These are phyloP conservation scores for Acleris sparsana DNA, from an alignment of 2,888 invertebrate species.

Conservation along the genomic window DNA sequence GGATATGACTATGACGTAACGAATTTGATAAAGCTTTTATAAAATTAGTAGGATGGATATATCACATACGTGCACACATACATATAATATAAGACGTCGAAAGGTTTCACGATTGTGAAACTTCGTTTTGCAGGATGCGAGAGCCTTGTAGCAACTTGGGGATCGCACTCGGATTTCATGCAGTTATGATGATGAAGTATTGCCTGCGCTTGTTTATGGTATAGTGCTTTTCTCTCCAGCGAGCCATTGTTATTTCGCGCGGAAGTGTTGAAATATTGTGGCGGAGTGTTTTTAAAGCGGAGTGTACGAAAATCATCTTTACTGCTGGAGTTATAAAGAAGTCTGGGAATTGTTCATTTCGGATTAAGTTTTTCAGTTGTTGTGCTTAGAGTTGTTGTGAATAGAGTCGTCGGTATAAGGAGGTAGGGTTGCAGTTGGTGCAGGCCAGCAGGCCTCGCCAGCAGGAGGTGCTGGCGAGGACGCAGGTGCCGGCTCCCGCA, in stretches of 20 bases:
- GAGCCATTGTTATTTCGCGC: conserved; percentile 77
- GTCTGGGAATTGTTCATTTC: conserved; percentile 56
- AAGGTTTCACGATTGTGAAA: background rate
- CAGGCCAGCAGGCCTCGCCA: no score
- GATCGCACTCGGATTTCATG: conserved; percentile 45
- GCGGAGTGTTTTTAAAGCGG: conserved; percentile 57
- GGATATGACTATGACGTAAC: conserved; percentile 1
- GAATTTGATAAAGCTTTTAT: conserved; percentile 21
- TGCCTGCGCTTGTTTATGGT: conserved; percentile 64
- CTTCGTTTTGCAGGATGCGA: conserved; percentile 25
- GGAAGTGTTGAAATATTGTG: conserved; percentile 75
- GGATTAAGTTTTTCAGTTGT: conserved; percentile 56
- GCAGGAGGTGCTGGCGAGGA: conserved; percentile 41
- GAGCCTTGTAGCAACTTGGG: conserved; percentile 23
- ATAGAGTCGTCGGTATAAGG: conserved; percentile 43
- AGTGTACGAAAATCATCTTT: conserved; percentile 65
- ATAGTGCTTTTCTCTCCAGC: conserved; percentile 66
- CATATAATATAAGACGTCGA: background rate
- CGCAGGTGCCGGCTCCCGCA: conserved; percentile 69
- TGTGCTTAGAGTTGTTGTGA: conserved; percentile 37
- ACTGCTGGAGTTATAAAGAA: conserved; percentile 57
- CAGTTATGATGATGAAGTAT: conserved; percentile 68
- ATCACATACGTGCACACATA: background rate
- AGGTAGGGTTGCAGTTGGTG: conserved; percentile 48
- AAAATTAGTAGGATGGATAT: conserved; percentile 18